phyloP scores from a whole-genome alignment of 1,140 invertebrate species.

The Doryteuthis pealeii region DNA sequence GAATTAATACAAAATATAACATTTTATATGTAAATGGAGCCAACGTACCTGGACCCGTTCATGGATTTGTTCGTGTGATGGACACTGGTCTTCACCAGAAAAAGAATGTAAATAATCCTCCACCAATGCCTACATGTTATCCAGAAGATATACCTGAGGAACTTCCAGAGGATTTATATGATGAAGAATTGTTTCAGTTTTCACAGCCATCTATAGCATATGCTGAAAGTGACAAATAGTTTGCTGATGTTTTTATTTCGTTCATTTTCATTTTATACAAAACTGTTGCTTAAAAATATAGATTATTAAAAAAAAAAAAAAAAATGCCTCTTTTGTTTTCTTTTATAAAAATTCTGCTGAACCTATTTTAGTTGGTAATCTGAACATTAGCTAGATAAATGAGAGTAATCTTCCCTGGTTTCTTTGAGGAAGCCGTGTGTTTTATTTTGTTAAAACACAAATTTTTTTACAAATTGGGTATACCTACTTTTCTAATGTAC shows the following conservation, averaged over 20 bases:
- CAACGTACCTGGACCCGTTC: constrained; percentile 77
- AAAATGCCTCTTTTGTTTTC: too few relatives aligned
- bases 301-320: too few relatives aligned
- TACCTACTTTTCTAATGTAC: too few relatives aligned
- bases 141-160: constrained; percentile 57
- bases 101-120: constrained; percentile 46
- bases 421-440: too few relatives aligned
- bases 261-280: too few relatives aligned
- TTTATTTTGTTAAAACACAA: too few relatives aligned
- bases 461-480: too few relatives aligned
- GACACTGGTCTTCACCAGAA: constrained; percentile 73
- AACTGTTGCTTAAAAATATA: too few relatives aligned
- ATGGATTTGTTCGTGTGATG: constrained; percentile 78
- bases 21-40: constrained; percentile 85
- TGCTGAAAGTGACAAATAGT: constrained; percentile 54
- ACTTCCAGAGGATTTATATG: constrained; percentile 72
- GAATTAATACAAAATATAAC: constrained; percentile 93
- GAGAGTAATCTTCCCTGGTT: too few relatives aligned
- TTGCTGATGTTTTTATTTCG: neutral
- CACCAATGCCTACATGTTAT: constrained; percentile 80
- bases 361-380: too few relatives aligned
- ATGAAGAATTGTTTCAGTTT: constrained; percentile 73
- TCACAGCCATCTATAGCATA: constrained; percentile 70
- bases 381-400: too few relatives aligned
- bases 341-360: too few relatives aligned